Evolutionary conservation across 2,888 invertebrate species (phyloP).

Genomic region (Cotesia congregata): DNA sequence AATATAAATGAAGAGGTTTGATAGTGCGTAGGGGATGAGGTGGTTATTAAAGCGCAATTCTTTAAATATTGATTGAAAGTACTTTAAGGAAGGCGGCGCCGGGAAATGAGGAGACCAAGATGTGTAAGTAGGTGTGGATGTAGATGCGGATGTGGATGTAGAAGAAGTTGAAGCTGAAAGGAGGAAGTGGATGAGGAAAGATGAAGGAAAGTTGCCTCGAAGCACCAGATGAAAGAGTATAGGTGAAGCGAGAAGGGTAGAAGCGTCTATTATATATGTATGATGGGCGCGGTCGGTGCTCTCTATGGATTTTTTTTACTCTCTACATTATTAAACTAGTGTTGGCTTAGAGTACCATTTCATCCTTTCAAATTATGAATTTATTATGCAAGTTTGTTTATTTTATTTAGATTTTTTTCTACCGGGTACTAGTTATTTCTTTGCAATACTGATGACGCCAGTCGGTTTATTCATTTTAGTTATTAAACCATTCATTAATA

Average conservation of each 20-base stretch:
- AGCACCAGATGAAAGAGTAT: constrained; percentile 60
- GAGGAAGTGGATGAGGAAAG: constrained; percentile 54
- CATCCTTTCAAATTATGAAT: constrained; percentile 58
- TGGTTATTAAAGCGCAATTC: constrained; percentile 69
- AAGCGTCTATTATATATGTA: constrained; percentile 68
- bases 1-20: background rate
- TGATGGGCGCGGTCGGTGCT: constrained; percentile 67
- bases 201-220: constrained; percentile 53
- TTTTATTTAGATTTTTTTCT: constrained; percentile 4
- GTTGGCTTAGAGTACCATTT: constrained; percentile 3
- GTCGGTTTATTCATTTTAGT: constrained; percentile 11
- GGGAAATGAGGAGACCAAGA: background rate
- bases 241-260: constrained; percentile 56
- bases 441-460: background rate
- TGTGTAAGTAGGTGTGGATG: constrained; percentile 45
- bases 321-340: constrained; percentile 61
- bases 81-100: constrained; percentile 24
- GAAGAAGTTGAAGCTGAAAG: constrained; percentile 41
- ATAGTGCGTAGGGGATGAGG: background rate
- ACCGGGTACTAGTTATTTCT: background rate
- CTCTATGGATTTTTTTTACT: constrained; percentile 64
- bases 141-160: constrained; percentile 46
- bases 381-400: constrained; percentile 17
- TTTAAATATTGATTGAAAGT: constrained; percentile 69
- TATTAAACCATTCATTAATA: background rate